These are phyloP conservation scores for Labeo catla DNA, from an alignment of 2,113 vertebrate genomes.

Conservation along the genomic window DNA sequence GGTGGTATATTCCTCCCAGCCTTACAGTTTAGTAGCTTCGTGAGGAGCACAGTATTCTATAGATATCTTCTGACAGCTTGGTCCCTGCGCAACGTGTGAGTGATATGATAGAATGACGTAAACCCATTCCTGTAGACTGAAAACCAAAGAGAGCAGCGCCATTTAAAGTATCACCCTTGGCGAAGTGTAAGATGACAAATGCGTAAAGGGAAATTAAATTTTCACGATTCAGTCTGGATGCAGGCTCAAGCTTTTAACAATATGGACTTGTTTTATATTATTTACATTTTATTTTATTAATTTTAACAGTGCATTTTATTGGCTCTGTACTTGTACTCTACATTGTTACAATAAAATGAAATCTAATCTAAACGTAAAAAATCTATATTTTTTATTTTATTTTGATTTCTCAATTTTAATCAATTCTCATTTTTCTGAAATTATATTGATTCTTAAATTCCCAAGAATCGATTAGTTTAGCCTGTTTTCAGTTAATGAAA, in stretches of 20 bases:
- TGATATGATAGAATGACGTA: constrained; percentile 4
- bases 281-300: not conserved
- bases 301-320: not conserved
- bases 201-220: too few relatives aligned
- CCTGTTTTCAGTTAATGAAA: too few relatives aligned
- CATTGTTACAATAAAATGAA: not conserved
- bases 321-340: not conserved
- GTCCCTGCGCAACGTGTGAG: not conserved
- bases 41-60: not conserved
- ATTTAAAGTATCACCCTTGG: not conserved
- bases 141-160: not conserved
- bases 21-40: not conserved
- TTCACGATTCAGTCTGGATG: not conserved
- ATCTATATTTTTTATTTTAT: not conserved
- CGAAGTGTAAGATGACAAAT: not conserved
- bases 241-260: not conserved
- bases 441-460: too few relatives aligned
- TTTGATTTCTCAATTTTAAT: not conserved
- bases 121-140: not conserved
- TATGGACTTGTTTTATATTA: not conserved
- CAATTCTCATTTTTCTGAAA: too few relatives aligned
- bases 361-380: not conserved
- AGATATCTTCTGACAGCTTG: constrained; percentile 15
- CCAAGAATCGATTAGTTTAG: too few relatives aligned
- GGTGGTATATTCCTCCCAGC: not conserved